phyloP scores from a whole-genome alignment of 1,140 invertebrate genomes.

The Venturia canescens region DNA sequence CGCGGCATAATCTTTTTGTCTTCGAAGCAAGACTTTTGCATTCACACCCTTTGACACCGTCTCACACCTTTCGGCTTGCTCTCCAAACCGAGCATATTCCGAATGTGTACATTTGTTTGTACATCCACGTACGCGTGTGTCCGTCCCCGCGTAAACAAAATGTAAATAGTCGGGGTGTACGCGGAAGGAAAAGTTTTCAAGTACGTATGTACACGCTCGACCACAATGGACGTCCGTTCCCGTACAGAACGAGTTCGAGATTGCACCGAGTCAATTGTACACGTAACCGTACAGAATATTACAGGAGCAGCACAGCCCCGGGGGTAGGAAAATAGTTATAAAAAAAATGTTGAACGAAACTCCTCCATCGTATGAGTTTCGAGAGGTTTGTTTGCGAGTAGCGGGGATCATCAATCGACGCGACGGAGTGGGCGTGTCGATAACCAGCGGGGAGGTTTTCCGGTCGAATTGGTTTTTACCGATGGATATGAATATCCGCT shows the following conservation, averaged over 20 bases:
- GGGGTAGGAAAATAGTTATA: not conserved
- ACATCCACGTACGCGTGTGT: too few species aligned
- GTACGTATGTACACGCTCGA: constrained; percentile 6
- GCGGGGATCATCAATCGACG: too few species aligned
- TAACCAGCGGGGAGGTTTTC: too few species aligned
- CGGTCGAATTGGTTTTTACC: too few species aligned
- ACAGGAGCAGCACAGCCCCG: not conserved
- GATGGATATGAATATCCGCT: too few species aligned
- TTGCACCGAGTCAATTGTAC: not conserved
- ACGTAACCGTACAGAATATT: not conserved
- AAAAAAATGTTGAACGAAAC: too few species aligned
- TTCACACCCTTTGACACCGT: not conserved
- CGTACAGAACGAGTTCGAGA: not conserved
- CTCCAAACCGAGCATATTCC: not conserved
- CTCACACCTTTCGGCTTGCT: constrained; percentile 3
- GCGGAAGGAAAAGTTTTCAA: not conserved
- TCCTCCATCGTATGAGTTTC: too few species aligned
- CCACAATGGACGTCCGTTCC: constrained; percentile 8
- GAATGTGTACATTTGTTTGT: too few species aligned
- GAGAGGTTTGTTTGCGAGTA: too few species aligned
- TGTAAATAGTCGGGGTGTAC: too few species aligned
- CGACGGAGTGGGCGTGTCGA: too few species aligned
- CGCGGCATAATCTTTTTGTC: constrained; percentile 25
- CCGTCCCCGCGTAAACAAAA: too few species aligned
- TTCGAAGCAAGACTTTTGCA: constrained; percentile 10